Percentiles rank a stretch among this genome's conserved stretches.
Evolutionary conservation across 2,797 vertebrate genomes (phyloP).

Genomic region (Danio kyathit): DNA sequence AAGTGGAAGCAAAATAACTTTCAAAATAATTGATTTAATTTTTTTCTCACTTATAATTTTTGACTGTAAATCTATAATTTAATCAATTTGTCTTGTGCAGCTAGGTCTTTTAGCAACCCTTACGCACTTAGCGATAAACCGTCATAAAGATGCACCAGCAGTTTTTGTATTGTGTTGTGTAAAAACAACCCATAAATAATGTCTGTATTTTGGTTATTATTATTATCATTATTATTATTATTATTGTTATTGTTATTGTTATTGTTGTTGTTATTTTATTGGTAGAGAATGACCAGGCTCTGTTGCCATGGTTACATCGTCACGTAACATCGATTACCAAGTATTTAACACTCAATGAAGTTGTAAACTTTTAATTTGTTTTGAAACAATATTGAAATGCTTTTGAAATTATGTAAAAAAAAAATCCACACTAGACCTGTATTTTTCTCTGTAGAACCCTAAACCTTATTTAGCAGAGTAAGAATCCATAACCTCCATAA

Average conservation of each 20-base stretch:
- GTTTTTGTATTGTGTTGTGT: neutral
- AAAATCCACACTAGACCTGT: neutral
- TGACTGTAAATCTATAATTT: no score
- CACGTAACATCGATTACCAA: neutral
- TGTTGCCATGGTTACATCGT: slow-evolving; percentile 11
- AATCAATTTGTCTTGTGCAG: neutral
- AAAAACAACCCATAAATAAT: neutral
- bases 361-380: neutral
- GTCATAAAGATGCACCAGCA: neutral
- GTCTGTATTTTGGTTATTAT: no score
- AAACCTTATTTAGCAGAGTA: neutral
- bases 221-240: no score
- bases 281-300: neutral
- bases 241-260: no score
- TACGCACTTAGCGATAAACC: neutral
- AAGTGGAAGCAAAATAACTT: neutral
- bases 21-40: neutral
- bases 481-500: neutral
- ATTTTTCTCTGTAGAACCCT: no score
- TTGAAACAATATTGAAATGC: neutral
- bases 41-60: neutral
- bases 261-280: no score
- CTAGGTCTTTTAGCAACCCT: neutral
- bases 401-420: neutral
- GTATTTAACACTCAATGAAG: neutral